phyloP scores from a whole-genome alignment of 2,888 invertebrate species.

The Notodonta ziczac region DNA sequence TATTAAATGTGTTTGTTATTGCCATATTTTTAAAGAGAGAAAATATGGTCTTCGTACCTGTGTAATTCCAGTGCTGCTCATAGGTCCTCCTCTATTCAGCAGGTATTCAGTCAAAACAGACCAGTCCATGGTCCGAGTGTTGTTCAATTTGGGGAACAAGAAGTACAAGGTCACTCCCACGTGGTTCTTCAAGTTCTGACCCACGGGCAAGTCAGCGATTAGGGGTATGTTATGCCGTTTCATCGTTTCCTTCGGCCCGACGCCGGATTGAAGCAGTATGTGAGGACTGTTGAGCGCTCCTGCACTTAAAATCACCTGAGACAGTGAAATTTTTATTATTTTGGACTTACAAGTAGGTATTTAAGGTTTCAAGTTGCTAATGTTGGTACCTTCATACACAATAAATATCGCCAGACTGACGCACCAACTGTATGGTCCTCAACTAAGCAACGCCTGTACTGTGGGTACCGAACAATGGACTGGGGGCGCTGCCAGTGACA shows the following conservation, averaged over 20 bases:
- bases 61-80: slow-evolving; percentile 86
- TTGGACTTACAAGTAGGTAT: too few relatives aligned
- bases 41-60: slow-evolving; percentile 68
- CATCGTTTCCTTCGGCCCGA: slow-evolving; percentile 84
- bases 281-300: slow-evolving; percentile 87
- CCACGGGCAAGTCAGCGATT: slow-evolving; percentile 86
- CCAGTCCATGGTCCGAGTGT: slow-evolving; percentile 84
- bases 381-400: too few relatives aligned
- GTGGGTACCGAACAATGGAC: too few relatives aligned
- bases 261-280: slow-evolving; percentile 85
- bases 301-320: slow-evolving; percentile 84
- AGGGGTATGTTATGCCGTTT: slow-evolving; percentile 78
- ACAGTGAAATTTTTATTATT: too few relatives aligned
- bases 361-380: too few relatives aligned
- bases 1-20: too few relatives aligned
- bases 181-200: slow-evolving; percentile 86
- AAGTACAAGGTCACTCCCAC: slow-evolving; percentile 84
- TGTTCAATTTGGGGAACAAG: slow-evolving; percentile 67
- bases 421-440: too few relatives aligned
- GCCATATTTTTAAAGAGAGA: too few relatives aligned
- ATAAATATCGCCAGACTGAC: too few relatives aligned
- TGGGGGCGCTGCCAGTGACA: too few relatives aligned
- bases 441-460: too few relatives aligned
- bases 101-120: slow-evolving; percentile 82
- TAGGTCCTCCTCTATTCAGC: slow-evolving; percentile 80